Evolutionary conservation across 2,888 invertebrate species (phyloP).

Genomic region (Antheraea yamamai): DNA sequence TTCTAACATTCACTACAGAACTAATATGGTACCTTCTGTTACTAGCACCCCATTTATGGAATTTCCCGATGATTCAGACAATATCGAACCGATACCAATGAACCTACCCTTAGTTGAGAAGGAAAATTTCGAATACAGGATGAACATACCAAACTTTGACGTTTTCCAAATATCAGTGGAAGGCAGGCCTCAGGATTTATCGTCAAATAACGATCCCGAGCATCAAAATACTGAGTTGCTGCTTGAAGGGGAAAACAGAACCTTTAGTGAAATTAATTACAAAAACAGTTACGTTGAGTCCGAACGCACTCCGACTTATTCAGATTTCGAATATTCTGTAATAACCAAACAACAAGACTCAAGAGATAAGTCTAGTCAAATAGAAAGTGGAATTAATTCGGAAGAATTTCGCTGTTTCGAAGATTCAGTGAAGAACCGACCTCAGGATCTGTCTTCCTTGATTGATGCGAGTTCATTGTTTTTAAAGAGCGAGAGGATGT

Average conservation of each 20-base stretch:
- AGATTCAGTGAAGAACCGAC: slow-evolving; percentile 54
- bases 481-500: slow-evolving; percentile 57
- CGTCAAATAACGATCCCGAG: slow-evolving; percentile 41
- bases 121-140: slow-evolving; percentile 39
- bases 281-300: slow-evolving; percentile 42
- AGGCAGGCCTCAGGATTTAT: slow-evolving; percentile 60
- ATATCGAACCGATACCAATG: slow-evolving; percentile 48
- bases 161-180: slow-evolving; percentile 62
- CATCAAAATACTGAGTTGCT: slow-evolving; percentile 46
- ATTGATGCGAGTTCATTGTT: slow-evolving; percentile 61
- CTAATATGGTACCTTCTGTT: slow-evolving; percentile 55
- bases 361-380: slow-evolving; percentile 56
- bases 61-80: slow-evolving; percentile 33
- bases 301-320: slow-evolving; percentile 55
- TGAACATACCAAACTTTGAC: slow-evolving; percentile 55
- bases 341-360: slow-evolving; percentile 59
- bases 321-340: slow-evolving; percentile 64
- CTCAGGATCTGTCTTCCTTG: slow-evolving; percentile 64
- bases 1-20: slow-evolving; percentile 52
- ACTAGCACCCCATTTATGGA: slow-evolving; percentile 67
- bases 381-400: slow-evolving; percentile 55
- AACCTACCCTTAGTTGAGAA: slow-evolving; percentile 41
- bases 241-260: slow-evolving; percentile 53
- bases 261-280: slow-evolving; percentile 48
- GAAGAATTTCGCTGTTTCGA: slow-evolving; percentile 65